phyloP scores from a whole-genome alignment of 2,113 vertebrate species.

The Sporophila hypoxantha region DNA sequence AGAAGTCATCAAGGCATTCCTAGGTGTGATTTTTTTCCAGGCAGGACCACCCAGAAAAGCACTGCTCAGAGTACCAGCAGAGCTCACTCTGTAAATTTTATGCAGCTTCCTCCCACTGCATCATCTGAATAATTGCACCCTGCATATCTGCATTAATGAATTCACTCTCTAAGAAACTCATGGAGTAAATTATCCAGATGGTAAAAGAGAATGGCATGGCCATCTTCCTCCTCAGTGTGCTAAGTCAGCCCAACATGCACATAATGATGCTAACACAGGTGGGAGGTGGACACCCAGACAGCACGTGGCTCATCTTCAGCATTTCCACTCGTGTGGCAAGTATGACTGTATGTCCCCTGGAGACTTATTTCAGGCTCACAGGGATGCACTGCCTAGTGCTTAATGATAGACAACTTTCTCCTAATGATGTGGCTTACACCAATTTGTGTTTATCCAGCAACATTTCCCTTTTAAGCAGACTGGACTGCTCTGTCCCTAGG shows the following conservation, averaged over 20 bases:
- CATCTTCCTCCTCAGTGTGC: conserved; percentile 32
- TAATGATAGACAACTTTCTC: conserved; percentile 44
- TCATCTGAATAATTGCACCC: conserved; percentile 43
- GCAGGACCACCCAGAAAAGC: not conserved
- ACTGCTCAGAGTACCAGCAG: not conserved
- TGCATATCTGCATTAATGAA: conserved; percentile 40
- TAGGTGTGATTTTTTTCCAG: not conserved
- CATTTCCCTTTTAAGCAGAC: conserved; percentile 7
- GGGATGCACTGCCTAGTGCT: not conserved
- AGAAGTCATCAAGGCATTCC: not conserved
- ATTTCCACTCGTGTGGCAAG: not conserved
- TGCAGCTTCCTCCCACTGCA: conserved; percentile 10
- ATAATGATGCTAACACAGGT: conserved; percentile 41
- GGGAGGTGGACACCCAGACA: conserved; percentile 40
- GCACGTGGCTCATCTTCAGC: not conserved
- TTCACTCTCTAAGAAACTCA: conserved; percentile 21
- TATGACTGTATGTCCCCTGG: not conserved
- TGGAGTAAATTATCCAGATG: conserved; percentile 43
- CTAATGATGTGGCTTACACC: conserved; percentile 38
- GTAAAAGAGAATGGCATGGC: conserved; percentile 24
- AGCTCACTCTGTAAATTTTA: not conserved
- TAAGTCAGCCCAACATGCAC: not conserved
- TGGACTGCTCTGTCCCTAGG: conserved; percentile 18
- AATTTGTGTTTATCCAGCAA: conserved; percentile 34
- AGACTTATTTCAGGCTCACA: conserved; percentile 23